These are phyloP conservation scores for Tragelaphus imberbis DNA, from an alignment of 2,113 vertebrate genomes.

Conservation along the genomic window DNA sequence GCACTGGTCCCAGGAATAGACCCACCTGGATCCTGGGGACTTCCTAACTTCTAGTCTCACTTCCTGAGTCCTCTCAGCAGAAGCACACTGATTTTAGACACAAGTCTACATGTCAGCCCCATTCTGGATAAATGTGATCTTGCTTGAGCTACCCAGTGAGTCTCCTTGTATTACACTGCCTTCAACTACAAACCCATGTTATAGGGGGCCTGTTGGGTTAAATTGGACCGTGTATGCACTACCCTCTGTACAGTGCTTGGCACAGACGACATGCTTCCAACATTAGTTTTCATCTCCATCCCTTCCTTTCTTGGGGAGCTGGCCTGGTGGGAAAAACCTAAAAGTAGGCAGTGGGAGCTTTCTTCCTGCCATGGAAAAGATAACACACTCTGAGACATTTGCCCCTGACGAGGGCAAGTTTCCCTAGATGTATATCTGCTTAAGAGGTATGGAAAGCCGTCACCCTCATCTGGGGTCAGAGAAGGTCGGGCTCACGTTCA, in stretches of 20 bases:
- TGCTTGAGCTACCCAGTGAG: not conserved
- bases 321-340: not conserved
- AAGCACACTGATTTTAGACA: not conserved
- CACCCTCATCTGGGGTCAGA: not conserved
- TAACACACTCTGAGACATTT: not conserved
- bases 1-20: not conserved
- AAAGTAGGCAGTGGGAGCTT: not conserved
- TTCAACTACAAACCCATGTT: not conserved
- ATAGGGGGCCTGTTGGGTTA: not conserved
- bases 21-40: accelerated
- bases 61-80: not conserved
- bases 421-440: not conserved
- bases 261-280: not conserved
- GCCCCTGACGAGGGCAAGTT: not conserved
- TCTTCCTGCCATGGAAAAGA: not conserved
- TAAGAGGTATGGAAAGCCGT: not conserved
- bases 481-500: not conserved
- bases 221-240: accelerated
- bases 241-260: not conserved
- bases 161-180: accelerated
- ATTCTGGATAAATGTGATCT: not conserved
- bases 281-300: not conserved
- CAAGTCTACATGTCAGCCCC: not conserved
- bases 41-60: not conserved
- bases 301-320: not conserved